These are phyloP conservation scores for Andrena bucephala DNA, from an alignment of 2,888 invertebrate genomes.

Conservation along the genomic window DNA sequence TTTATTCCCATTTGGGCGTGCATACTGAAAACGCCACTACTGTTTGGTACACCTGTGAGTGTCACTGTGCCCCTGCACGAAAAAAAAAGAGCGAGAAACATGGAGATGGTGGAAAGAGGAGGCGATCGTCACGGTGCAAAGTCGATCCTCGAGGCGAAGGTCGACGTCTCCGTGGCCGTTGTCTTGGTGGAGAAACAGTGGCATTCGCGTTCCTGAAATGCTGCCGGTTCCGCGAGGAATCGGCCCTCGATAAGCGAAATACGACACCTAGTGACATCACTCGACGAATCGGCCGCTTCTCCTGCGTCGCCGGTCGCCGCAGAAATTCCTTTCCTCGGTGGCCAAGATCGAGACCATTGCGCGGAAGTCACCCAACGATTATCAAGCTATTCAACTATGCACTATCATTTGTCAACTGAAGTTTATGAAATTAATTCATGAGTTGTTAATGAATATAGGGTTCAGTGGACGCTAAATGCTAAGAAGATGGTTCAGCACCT, in stretches of 20 bases:
- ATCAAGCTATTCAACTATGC: too few relatives aligned
- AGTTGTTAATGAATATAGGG: too few relatives aligned
- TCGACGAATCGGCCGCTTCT: constrained; percentile 61
- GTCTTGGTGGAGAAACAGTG: constrained; percentile 67
- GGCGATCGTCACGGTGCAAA: constrained; percentile 48
- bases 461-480: too few relatives aligned
- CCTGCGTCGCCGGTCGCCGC: constrained; percentile 34
- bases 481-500: neutral
- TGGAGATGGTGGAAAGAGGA: neutral
- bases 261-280: constrained; percentile 82
- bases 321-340: constrained; percentile 4
- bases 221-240: constrained; percentile 77
- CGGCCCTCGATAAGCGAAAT: constrained; percentile 83
- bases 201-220: constrained; percentile 80
- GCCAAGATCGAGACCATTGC: neutral
- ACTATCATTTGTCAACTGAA: too few relatives aligned
- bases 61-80: too few relatives aligned
- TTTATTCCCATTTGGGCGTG: too few relatives aligned
- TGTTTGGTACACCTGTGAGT: too few relatives aligned
- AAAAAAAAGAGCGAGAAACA: neutral
- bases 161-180: constrained; percentile 51
- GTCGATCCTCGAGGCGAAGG: constrained; percentile 60
- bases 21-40: too few relatives aligned
- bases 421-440: too few relatives aligned
- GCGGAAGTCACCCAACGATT: neutral